Evolutionary conservation across 2,888 invertebrate genomes (phyloP), one percentile per base, ranked within the genome.

Genomic region (Limenitis camilla): DNA sequence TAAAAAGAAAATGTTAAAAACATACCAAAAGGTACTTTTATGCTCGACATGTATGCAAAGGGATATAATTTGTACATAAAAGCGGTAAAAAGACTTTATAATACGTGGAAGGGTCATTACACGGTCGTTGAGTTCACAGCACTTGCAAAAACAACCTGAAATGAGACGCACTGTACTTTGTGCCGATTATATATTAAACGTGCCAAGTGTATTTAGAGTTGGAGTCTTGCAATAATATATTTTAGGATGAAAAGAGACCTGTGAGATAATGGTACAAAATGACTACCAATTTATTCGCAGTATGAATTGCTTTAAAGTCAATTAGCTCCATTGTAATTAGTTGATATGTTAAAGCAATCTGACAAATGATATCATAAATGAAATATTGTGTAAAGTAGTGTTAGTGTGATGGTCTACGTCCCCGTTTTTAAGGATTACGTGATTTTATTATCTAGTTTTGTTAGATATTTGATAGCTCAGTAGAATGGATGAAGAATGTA

Each of bases 31-130:
- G 71, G 73, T 71, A 77, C 74, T 81, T 79, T 79, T 71, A 70
- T 72, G 74, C 73, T 72, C 65, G 71, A 72, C 66, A 66, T 74
- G 66, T 73, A 66, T 58, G 72, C 67, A 76, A 81, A 81, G 74
- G 78, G 71, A 77, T 74, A 72, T 74, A 76, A 78, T 76, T 79
- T 75, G 69, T 69, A 67, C 65, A 68, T 72, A 70, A 77, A 80
- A 76, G 69, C 70, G 72, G 67, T 73, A 70, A 76, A 78, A 80
- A 79, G 74, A 71, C 74, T 81, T 78, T 78, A 78, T 81, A 78
- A 80, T 78, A 75, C 71, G 71, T 70, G 72, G 66, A 76, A 79
- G 79, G 75, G 77, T 75, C 81, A 77, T 82, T 78, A 79, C 72
- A 80, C 76, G 81, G 71, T 65, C 73, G 70, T 82, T 82, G 77